Conservation (phyloP, 2,113 vertebrate species). For the Oreochromis spilurus region DNA sequence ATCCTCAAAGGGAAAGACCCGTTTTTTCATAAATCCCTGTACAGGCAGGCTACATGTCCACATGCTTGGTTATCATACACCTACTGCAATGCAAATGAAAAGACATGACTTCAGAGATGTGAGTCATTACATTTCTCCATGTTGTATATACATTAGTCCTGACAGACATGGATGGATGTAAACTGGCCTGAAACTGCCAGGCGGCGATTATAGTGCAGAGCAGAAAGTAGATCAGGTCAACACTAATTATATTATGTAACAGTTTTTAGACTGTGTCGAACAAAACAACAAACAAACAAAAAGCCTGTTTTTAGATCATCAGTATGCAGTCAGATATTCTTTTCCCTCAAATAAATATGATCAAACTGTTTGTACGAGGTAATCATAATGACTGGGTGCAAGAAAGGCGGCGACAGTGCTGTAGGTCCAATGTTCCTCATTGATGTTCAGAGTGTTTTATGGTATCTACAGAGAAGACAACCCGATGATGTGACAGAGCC, state of each 20-base stretch:
- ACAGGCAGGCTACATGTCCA: not conserved
- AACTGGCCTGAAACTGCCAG: not conserved
- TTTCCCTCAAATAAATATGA: not conserved
- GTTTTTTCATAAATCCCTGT: not conserved
- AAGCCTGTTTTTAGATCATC: not conserved
- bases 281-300: too few species aligned
- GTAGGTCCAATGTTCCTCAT: not conserved
- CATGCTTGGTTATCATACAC: not conserved
- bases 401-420: not conserved
- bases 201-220: not conserved
- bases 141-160: not conserved
- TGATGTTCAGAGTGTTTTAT: not conserved
- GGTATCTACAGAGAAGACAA: not conserved
- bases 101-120: not conserved
- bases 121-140: not conserved
- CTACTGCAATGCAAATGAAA: not conserved
- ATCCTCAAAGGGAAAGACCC: not conserved
- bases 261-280: not conserved
- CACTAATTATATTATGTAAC: not conserved
- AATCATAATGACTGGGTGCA: not conserved
- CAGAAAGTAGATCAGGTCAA: not conserved
- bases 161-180: not conserved
- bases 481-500: slow-evolving; percentile 60
- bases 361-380: not conserved
- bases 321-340: not conserved